These are phyloP conservation scores for Trididemnum nubilum DNA, from an alignment of 23 tunicate species.

Conservation along the genomic window DNA sequence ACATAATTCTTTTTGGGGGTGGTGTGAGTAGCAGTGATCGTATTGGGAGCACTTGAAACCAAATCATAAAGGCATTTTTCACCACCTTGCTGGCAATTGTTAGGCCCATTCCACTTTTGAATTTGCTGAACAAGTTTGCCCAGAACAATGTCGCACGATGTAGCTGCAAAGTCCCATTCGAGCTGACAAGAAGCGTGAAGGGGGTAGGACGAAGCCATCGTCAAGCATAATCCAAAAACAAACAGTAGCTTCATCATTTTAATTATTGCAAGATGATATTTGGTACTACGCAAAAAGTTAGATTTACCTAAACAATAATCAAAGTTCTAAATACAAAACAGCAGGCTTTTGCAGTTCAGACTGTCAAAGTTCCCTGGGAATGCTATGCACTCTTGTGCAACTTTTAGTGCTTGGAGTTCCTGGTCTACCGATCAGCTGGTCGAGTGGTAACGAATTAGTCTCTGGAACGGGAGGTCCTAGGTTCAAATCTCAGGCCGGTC, in stretches of 20 bases:
- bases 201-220: constrained; percentile 29
- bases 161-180: constrained; percentile 44
- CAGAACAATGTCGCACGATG: constrained; percentile 52
- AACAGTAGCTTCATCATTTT: neutral
- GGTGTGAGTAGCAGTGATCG: constrained; percentile 66
- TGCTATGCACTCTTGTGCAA: no score
- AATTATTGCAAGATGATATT: no score
- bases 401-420: no score
- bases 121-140: constrained; percentile 46
- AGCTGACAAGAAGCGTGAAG: constrained; percentile 78
- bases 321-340: no score
- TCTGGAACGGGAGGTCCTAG: no score
- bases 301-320: no score
- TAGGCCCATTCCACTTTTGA: constrained; percentile 49
- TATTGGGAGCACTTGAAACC: neutral
- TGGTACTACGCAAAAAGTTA: no score
- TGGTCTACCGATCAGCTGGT: no score
- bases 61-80: constrained; percentile 74
- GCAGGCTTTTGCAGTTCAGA: no score
- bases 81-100: constrained; percentile 43
- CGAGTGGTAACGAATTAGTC: no score
- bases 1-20: constrained; percentile 68
- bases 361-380: no score
- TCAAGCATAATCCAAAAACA: neutral
- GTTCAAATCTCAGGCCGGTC: no score